phyloP scores from a whole-genome alignment of 2,888 invertebrate species.

The Caenorhabditis sulstoni region DNA sequence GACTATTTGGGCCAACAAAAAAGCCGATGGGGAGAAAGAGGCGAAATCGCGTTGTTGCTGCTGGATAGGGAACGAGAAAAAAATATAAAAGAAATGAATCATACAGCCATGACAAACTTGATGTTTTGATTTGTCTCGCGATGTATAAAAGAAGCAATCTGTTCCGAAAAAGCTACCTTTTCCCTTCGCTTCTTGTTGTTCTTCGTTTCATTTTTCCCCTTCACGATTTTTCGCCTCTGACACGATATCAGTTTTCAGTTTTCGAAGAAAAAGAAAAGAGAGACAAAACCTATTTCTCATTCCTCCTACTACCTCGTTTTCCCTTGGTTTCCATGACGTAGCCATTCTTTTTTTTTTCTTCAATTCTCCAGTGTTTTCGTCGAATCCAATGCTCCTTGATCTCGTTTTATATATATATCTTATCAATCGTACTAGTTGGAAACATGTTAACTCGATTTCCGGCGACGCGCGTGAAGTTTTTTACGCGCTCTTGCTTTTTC shows the following conservation, averaged over 20 bases:
- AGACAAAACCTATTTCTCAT: too few species aligned
- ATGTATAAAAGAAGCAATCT: slow-evolving; percentile 24
- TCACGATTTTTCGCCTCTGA: background rate
- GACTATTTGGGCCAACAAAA: background rate
- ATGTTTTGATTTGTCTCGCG: slow-evolving; percentile 34
- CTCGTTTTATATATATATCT: background rate
- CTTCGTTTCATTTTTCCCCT: background rate
- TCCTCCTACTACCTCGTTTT: too few species aligned
- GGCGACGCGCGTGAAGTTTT: too few species aligned
- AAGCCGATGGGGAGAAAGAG: background rate
- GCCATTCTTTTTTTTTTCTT: too few species aligned
- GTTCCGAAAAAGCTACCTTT: slow-evolving; percentile 23
- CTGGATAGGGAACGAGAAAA: background rate
- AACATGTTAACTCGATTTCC: background rate
- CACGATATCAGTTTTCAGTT: too few species aligned
- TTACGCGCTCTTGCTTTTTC: background rate
- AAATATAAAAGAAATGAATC: background rate
- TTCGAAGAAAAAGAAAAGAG: too few species aligned
- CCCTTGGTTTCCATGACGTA: too few species aligned
- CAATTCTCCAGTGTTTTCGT: too few species aligned
- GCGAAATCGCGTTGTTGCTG: too few species aligned
- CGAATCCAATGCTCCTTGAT: too few species aligned
- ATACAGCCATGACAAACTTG: too few species aligned
- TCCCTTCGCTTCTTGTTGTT: slow-evolving; percentile 6
- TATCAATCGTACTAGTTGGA: slow-evolving; percentile 1